Conservation (phyloP, 1,140 invertebrate species). For the Periplaneta americana region DNA sequence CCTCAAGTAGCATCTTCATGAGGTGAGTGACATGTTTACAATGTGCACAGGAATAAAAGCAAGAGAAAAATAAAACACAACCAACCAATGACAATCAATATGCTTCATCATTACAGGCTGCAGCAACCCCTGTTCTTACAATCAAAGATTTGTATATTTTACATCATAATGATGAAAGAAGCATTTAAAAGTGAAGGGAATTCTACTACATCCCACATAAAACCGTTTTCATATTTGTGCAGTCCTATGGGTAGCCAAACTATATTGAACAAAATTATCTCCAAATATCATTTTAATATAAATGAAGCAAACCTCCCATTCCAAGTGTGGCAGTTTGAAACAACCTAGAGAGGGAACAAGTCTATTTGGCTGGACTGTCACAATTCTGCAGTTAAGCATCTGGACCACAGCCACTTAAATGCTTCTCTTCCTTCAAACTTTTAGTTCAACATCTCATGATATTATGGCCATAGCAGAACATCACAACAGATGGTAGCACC, state of each 20-base stretch:
- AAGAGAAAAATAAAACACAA: not conserved
- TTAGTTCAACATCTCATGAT: conserved; percentile 5
- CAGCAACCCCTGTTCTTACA: not conserved
- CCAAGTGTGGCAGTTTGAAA: not conserved
- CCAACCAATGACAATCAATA: too few species aligned
- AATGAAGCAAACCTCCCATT: not conserved
- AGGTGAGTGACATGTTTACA: too few species aligned
- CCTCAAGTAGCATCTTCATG: too few species aligned
- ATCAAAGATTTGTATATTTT: not conserved
- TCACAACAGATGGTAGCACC: conserved; percentile 7
- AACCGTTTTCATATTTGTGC: not conserved
- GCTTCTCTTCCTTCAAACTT: not conserved
- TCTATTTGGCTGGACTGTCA: not conserved
- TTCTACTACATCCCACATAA: not conserved
- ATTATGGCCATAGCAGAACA: conserved; percentile 2
- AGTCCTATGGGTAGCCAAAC: not conserved
- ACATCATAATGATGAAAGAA: not conserved
- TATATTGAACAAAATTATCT: not conserved
- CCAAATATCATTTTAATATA: not conserved
- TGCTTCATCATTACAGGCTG: too few species aligned
- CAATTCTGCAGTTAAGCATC: not conserved
- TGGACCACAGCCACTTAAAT: conserved; percentile 8
- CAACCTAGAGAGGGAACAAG: not conserved
- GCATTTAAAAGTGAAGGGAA: not conserved
- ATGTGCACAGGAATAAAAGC: too few species aligned